These are phyloP conservation scores for Echeneis naucrates DNA, from an alignment of 2,797 vertebrate genomes.

Conservation along the genomic window DNA sequence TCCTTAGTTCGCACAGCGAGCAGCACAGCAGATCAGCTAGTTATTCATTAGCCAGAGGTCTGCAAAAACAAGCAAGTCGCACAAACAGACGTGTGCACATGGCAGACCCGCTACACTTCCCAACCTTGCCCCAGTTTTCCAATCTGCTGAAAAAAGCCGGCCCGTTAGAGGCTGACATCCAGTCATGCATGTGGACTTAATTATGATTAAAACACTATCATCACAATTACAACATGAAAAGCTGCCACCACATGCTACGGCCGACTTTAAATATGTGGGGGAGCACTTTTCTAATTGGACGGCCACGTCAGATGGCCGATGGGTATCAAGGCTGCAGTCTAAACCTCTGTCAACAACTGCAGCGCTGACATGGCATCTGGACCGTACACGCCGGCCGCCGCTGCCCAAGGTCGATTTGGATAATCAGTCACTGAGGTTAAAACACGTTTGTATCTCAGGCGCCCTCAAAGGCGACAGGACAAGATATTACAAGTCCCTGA, in stretches of 20 bases:
- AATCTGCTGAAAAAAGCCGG: conserved; percentile 46
- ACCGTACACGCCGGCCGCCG: conserved; percentile 38
- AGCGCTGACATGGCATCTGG: conserved; percentile 75
- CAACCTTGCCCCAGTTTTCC: conserved; percentile 71
- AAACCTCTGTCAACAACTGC: conserved; percentile 82
- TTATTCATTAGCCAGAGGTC: conserved; percentile 74
- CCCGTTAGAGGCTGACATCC: conserved; percentile 60
- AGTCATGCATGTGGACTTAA: conserved; percentile 76
- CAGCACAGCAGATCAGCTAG: conserved; percentile 25
- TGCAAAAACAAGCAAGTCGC: conserved; percentile 40
- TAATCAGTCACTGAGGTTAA: conserved; percentile 66
- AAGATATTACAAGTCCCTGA: not conserved
- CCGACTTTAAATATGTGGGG: conserved; percentile 63
- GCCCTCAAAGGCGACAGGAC: conserved; percentile 25
- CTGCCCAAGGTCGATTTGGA: conserved; percentile 75
- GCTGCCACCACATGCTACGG: conserved; percentile 64
- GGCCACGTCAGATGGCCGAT: conserved; percentile 75
- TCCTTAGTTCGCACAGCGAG: conserved; percentile 51
- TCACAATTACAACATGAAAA: conserved; percentile 63
- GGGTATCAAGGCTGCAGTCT: conserved; percentile 63
- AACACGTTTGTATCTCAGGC: conserved; percentile 34
- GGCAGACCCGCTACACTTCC: conserved; percentile 2
- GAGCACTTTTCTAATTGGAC: conserved; percentile 83
- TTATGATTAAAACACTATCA: conserved; percentile 76
- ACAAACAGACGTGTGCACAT: conserved; percentile 6